These are phyloP conservation scores for Mugil cephalus DNA, from an alignment of 2,113 vertebrate species.

Conservation along the genomic window DNA sequence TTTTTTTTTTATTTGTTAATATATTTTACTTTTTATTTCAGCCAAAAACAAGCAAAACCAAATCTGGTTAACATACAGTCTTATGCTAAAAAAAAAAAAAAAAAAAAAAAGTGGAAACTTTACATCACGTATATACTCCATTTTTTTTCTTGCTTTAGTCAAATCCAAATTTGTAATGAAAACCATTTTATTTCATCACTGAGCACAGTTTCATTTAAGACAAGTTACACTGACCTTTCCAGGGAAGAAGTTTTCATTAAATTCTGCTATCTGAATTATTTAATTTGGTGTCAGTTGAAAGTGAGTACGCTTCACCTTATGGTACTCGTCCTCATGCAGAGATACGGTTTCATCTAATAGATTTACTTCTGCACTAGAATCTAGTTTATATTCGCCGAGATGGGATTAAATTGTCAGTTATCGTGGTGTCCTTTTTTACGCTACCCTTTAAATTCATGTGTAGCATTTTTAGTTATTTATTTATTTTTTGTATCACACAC, in stretches of 20 bases:
- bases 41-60: background rate
- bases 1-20: conserved; percentile 8
- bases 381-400: background rate
- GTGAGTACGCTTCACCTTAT: conserved; percentile 23
- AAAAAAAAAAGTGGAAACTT: conserved; percentile 17
- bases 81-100: too few species aligned
- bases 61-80: too few species aligned
- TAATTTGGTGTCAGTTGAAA: conserved; percentile 35
- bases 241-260: conserved; percentile 38
- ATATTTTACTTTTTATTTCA: too few species aligned
- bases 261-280: conserved; percentile 39
- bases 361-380: conserved; percentile 15
- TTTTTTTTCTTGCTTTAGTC: conserved; percentile 5
- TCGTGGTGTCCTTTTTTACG: background rate
- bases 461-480: too few species aligned
- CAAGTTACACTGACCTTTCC: conserved; percentile 36
- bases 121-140: background rate
- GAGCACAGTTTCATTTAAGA: conserved; percentile 30
- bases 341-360: conserved; percentile 39
- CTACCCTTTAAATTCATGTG: too few species aligned
- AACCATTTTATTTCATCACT: conserved; percentile 36
- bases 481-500: too few species aligned
- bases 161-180: background rate
- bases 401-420: conserved; percentile 1
- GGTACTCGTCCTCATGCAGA: background rate